phyloP scores from a whole-genome alignment of 1,140 invertebrate genomes.

The Neelides sp. region DNA sequence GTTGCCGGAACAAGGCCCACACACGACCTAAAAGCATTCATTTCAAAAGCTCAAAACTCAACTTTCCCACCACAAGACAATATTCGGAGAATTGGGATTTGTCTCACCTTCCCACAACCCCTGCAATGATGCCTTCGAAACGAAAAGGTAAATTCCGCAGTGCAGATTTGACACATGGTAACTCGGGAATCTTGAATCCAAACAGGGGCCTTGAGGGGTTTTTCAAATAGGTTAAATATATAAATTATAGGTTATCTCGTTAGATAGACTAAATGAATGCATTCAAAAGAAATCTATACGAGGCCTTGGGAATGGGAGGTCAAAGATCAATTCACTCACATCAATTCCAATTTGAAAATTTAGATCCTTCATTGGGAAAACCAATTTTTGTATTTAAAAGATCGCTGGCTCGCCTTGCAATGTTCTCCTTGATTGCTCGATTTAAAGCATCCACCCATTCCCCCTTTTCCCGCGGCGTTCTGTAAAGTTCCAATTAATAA shows the following conservation, averaged over 20 bases:
- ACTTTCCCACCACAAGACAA: too few relatives aligned
- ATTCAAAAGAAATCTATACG: too few relatives aligned
- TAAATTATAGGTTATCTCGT: too few relatives aligned
- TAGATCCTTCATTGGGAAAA: constrained; percentile 29
- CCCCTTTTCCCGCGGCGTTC: constrained; percentile 46
- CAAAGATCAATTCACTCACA: constrained; percentile 30
- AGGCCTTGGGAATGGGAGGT: too few relatives aligned
- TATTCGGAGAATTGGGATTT: background rate
- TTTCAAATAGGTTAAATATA: too few relatives aligned
- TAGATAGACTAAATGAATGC: too few relatives aligned
- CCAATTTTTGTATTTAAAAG: constrained; percentile 1
- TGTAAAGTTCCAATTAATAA: constrained; percentile 31
- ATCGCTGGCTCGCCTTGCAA: constrained; percentile 36
- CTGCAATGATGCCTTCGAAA: constrained; percentile 62
- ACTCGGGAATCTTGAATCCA: constrained; percentile 55
- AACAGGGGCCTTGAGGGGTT: constrained; percentile 47
- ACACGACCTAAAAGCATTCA: constrained; percentile 47
- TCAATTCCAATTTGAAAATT: constrained; percentile 32
- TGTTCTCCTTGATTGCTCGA: constrained; percentile 49
- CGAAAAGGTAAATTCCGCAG: constrained; percentile 54
- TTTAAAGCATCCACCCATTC: constrained; percentile 53
- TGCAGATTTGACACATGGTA: constrained; percentile 61
- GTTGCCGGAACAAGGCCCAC: constrained; percentile 54
- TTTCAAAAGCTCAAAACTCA: constrained; percentile 9
- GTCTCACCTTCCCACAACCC: constrained; percentile 55